phyloP scores from a whole-genome alignment of 2,113 vertebrate genomes.

The Cacatua alba region DNA sequence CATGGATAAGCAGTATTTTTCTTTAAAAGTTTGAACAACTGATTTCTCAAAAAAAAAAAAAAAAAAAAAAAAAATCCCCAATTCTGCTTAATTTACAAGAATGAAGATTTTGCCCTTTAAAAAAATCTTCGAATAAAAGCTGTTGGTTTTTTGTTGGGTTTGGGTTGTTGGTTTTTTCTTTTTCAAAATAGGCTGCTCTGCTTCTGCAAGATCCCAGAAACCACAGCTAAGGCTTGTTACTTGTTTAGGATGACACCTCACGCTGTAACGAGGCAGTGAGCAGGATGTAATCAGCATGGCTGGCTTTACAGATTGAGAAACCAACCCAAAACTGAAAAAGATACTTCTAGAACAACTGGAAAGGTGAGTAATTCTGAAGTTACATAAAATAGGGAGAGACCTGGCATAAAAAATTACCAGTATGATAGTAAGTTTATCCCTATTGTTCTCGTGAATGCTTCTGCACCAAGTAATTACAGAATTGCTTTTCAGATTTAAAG shows the following conservation, averaged over 20 bases:
- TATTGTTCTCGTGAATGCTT: slow-evolving; percentile 18
- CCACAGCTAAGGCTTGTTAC: neutral
- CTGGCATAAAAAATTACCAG: neutral
- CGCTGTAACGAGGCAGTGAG: neutral
- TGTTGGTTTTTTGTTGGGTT: neutral
- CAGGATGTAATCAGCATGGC: neutral
- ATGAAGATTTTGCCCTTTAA: neutral
- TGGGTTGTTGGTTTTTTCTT: neutral
- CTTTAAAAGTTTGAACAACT: neutral
- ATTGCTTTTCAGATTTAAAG: slow-evolving; percentile 20
- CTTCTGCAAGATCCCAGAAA: neutral
- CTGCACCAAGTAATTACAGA: neutral
- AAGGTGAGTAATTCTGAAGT: neutral
- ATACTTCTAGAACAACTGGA: neutral
- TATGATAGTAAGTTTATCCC: neutral
- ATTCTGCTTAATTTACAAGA: neutral
- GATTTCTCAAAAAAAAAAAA: neutral
- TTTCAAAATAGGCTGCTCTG: neutral
- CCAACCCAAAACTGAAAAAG: neutral
- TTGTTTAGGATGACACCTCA: neutral
- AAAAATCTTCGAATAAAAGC: neutral
- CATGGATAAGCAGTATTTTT: neutral
- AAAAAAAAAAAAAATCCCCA: neutral
- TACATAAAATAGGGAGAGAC: neutral
- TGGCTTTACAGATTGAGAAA: neutral